phyloP scores from a whole-genome alignment of 2,888 invertebrate genomes.

The Miltochrista miniata region DNA sequence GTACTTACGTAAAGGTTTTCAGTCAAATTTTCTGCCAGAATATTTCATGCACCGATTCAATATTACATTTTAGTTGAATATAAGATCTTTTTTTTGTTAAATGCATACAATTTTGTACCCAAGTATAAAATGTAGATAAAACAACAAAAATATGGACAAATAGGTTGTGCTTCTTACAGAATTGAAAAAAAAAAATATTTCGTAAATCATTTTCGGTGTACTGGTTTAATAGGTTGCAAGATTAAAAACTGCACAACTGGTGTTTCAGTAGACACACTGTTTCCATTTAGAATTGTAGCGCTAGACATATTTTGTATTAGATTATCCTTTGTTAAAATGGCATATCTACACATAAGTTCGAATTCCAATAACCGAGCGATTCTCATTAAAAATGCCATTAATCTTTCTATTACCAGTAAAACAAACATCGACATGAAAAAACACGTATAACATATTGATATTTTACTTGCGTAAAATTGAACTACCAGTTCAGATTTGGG shows the following conservation, averaged over 20 bases:
- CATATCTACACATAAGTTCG: slow-evolving; percentile 66
- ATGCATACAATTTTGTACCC: too few relatives aligned
- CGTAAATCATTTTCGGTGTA: too few relatives aligned
- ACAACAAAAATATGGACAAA: too few relatives aligned
- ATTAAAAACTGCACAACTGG: slow-evolving; percentile 2
- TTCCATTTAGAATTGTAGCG: slow-evolving; percentile 5
- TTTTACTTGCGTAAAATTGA: slow-evolving; percentile 52
- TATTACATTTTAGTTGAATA: too few relatives aligned
- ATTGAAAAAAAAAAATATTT: too few relatives aligned
- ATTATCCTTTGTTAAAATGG: slow-evolving; percentile 52
- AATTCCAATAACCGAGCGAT: slow-evolving; percentile 64
- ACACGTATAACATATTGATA: slow-evolving; percentile 47
- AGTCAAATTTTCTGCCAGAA: too few relatives aligned
- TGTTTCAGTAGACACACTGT: not conserved
- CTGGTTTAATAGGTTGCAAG: not conserved
- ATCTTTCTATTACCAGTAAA: slow-evolving; percentile 54
- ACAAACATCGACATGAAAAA: slow-evolving; percentile 50
- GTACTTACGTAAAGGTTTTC: too few relatives aligned
- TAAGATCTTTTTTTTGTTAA: too few relatives aligned
- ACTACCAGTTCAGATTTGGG: slow-evolving; percentile 34
- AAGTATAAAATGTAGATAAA: too few relatives aligned
- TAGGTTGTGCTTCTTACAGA: too few relatives aligned
- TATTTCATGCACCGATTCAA: too few relatives aligned
- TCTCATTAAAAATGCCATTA: slow-evolving; percentile 44
- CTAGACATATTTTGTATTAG: slow-evolving; percentile 26